These are phyloP conservation scores for Watsonalla cultraria DNA, from an alignment of 2,888 invertebrate species.

Conservation along the genomic window DNA sequence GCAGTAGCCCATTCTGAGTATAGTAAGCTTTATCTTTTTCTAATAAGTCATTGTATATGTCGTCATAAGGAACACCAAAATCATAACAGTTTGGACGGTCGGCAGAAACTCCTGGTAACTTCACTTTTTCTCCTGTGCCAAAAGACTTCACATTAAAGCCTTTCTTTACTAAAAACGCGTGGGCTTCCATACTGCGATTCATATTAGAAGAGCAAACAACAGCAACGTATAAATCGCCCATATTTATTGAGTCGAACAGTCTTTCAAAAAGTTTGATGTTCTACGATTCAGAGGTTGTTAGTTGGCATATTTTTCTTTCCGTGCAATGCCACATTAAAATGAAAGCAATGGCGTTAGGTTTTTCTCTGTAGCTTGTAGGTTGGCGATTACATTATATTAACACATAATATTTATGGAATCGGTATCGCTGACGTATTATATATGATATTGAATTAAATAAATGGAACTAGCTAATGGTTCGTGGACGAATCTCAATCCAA, in stretches of 20 bases:
- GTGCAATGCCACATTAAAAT: too few species aligned
- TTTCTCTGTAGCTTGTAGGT: too few species aligned
- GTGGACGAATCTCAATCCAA: too few species aligned
- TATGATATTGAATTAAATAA: too few species aligned
- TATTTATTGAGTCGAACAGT: slow-evolving; percentile 8
- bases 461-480: too few species aligned
- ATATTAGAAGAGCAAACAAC: slow-evolving; percentile 99
- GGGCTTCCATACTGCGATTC: slow-evolving; percentile 99
- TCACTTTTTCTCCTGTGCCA: slow-evolving; percentile 96
- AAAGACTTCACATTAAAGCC: slow-evolving; percentile 97
- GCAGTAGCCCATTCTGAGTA: slow-evolving; percentile 98
- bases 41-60: slow-evolving; percentile 95
- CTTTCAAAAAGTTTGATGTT: too few species aligned
- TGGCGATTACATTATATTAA: too few species aligned
- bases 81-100: slow-evolving; percentile 98
- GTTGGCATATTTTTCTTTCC: too few species aligned
- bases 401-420: too few species aligned
- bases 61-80: slow-evolving; percentile 96
- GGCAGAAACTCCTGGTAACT: slow-evolving; percentile 95
- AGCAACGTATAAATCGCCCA: slow-evolving; percentile 85
- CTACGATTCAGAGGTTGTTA: too few species aligned
- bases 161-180: slow-evolving; percentile 97
- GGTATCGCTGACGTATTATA: too few species aligned
- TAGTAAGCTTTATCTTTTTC: slow-evolving; percentile 95
- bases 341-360: too few species aligned